Conservation (phyloP, 2,113 vertebrate genomes). For the Oryzias celebensis region DNA sequence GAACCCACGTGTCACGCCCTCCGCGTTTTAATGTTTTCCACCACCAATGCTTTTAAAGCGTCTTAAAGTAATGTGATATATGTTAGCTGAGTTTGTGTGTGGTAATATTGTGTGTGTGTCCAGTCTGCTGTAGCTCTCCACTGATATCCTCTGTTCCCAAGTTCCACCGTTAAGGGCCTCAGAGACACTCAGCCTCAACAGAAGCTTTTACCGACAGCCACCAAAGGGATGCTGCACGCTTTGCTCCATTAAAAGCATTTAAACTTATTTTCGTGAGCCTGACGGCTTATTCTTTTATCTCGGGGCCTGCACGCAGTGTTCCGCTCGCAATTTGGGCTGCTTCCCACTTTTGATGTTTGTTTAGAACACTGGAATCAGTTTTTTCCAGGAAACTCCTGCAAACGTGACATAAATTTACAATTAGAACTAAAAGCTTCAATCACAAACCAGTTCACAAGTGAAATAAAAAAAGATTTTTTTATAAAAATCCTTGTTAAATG, state of each 20-base stretch:
- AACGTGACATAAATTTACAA: too few relatives aligned
- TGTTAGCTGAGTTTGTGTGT: slow-evolving; percentile 5
- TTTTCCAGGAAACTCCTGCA: slow-evolving; percentile 23
- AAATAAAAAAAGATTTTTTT: too few relatives aligned
- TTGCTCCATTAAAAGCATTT: slow-evolving; percentile 63
- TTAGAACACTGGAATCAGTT: slow-evolving; percentile 15
- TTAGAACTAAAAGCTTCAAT: too few relatives aligned
- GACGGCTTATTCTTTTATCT: slow-evolving; percentile 25
- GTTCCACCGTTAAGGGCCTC: slow-evolving; percentile 48
- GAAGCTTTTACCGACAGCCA: slow-evolving; percentile 43
- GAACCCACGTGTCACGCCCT: slow-evolving; percentile 41
- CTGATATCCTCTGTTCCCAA: slow-evolving; percentile 54
- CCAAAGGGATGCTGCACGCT: slow-evolving; percentile 32
- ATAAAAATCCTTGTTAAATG: too few relatives aligned
- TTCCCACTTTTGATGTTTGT: slow-evolving; percentile 13
- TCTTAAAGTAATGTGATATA: too few relatives aligned
- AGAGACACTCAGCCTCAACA: slow-evolving; percentile 41
- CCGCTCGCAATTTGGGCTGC: slow-evolving; percentile 10
- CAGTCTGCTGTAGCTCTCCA: slow-evolving; percentile 14
- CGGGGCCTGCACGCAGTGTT: slow-evolving; percentile 10
- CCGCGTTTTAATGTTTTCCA: slow-evolving; percentile 42
- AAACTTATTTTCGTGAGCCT: slow-evolving; percentile 44
- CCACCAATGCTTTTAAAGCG: slow-evolving; percentile 10
- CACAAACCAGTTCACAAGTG: too few relatives aligned
- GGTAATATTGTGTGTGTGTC: slow-evolving; percentile 33